phyloP scores from a whole-genome alignment of 2,113 vertebrate species.

The Cynoglossus semilaevis region DNA sequence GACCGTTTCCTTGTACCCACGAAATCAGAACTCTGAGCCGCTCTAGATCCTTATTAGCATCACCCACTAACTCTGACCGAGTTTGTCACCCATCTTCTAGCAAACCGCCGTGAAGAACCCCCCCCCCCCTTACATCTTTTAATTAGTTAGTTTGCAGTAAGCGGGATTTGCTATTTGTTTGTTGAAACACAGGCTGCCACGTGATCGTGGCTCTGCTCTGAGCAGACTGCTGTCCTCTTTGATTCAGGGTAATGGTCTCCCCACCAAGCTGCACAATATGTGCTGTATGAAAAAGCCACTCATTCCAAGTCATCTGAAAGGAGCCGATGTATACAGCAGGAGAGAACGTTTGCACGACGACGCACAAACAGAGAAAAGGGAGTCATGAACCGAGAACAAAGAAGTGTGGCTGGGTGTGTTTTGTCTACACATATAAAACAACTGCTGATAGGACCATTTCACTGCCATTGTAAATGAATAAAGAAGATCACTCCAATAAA shows the following conservation, averaged over 20 bases:
- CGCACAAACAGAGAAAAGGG: constrained; percentile 19
- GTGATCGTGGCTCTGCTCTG: constrained; percentile 59
- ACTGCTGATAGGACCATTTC: constrained; percentile 59
- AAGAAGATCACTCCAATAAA: constrained; percentile 54
- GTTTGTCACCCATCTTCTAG: constrained; percentile 16
- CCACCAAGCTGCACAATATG: constrained; percentile 72
- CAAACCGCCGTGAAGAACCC: constrained; percentile 50
- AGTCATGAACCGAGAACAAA: constrained; percentile 49
- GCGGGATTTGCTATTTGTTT: constrained; percentile 75
- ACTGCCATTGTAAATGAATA: constrained; percentile 54
- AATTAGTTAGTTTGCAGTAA: constrained; percentile 72
- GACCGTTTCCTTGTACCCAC: constrained; percentile 18
- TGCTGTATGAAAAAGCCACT: constrained; percentile 64
- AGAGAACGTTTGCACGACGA: constrained; percentile 54
- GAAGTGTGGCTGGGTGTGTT: constrained; percentile 53
- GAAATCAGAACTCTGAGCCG: constrained; percentile 27
- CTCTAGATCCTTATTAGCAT: constrained; percentile 49
- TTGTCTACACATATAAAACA: constrained; percentile 25
- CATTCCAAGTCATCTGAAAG: constrained; percentile 77
- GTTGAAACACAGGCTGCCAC: constrained; percentile 66
- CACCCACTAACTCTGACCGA: constrained; percentile 34
- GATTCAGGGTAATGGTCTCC: constrained; percentile 74
- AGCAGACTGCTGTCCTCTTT: constrained; percentile 69
- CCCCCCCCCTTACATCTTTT: constrained; percentile 65
- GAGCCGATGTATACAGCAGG: constrained; percentile 44